Conservation (phyloP, 1,140 invertebrate genomes). For the Ceratosolen fusciceps region DNA sequence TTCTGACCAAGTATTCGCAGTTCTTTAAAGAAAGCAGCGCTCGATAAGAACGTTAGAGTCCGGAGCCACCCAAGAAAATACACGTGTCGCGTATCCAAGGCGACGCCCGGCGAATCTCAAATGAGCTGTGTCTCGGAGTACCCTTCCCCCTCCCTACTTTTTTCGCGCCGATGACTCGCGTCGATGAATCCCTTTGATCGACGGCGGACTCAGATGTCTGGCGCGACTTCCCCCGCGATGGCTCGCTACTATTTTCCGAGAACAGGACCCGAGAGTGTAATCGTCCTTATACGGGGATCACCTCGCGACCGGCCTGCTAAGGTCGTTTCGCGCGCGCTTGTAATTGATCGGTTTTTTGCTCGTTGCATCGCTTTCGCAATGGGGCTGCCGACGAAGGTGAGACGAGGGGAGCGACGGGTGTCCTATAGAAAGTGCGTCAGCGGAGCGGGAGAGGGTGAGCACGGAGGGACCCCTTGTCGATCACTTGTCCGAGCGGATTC, state of each 20-base stretch:
- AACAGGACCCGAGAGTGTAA: constrained; percentile 24
- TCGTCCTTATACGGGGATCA: constrained; percentile 37
- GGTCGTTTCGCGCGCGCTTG: not conserved
- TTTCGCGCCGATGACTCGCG: not conserved
- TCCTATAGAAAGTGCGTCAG: no score
- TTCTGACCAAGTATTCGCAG: not conserved
- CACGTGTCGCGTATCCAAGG: constrained; percentile 42
- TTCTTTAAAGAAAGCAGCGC: not conserved
- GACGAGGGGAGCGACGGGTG: no score
- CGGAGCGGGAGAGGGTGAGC: not conserved
- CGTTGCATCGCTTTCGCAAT: no score
- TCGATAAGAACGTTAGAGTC: not conserved
- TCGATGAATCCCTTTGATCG: constrained; percentile 3
- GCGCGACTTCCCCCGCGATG: not conserved
- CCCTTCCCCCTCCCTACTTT: not conserved
- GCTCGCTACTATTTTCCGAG: constrained; percentile 41
- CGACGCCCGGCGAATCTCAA: constrained; percentile 33
- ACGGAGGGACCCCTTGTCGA: not conserved
- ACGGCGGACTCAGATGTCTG: not conserved
- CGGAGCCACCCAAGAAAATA: constrained; percentile 17
- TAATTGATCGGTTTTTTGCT: constrained; percentile 7
- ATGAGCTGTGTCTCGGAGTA: no score
- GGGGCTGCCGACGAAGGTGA: no score
- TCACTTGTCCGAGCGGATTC: not conserved
- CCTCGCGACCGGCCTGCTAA: not conserved